A percentile compares a stretch with the other conserved stretches of the same genome.
Evolutionary conservation across 2,888 invertebrate species (phyloP).

Genomic region (Cephonodes hylas): DNA sequence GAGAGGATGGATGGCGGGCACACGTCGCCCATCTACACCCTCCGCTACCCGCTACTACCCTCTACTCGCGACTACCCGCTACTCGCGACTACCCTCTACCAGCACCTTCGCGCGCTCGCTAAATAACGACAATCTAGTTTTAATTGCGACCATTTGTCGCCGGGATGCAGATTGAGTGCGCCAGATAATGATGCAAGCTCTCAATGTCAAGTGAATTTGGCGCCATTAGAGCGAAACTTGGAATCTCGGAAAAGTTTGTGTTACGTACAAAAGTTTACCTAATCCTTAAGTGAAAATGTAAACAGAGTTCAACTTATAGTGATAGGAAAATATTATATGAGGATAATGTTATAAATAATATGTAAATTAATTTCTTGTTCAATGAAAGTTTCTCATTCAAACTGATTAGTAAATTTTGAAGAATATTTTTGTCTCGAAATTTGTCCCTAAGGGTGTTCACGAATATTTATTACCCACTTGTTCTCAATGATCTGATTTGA

Average conservation of each 20-base stretch:
- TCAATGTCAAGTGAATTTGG: conserved; percentile 2
- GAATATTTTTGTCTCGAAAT: too few relatives aligned
- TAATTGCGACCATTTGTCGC: conserved; percentile 61
- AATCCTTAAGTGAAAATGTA: too few relatives aligned
- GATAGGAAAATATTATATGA: too few relatives aligned
- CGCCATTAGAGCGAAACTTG: not conserved
- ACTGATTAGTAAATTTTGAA: too few relatives aligned
- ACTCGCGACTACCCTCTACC: conserved; percentile 28
- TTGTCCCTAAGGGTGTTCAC: too few relatives aligned
- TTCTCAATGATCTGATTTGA: too few relatives aligned
- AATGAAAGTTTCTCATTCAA: too few relatives aligned
- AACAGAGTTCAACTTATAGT: too few relatives aligned
- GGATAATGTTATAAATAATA: too few relatives aligned
- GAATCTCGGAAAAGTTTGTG: not conserved
- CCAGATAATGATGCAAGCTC: not conserved
- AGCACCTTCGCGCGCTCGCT: conserved; percentile 33
- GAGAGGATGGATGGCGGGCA: conserved; percentile 47
- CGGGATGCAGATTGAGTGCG: conserved; percentile 39
- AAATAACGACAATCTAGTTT: conserved; percentile 64
- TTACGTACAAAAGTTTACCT: not conserved
- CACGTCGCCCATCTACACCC: conserved; percentile 31
- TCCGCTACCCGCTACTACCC: conserved; percentile 21
- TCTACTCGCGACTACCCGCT: conserved; percentile 29
- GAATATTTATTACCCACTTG: too few relatives aligned
- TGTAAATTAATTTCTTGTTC: too few relatives aligned